These are phyloP conservation scores for Semnornis frantzii DNA, from an alignment of 2,113 vertebrate genomes.

Conservation along the genomic window DNA sequence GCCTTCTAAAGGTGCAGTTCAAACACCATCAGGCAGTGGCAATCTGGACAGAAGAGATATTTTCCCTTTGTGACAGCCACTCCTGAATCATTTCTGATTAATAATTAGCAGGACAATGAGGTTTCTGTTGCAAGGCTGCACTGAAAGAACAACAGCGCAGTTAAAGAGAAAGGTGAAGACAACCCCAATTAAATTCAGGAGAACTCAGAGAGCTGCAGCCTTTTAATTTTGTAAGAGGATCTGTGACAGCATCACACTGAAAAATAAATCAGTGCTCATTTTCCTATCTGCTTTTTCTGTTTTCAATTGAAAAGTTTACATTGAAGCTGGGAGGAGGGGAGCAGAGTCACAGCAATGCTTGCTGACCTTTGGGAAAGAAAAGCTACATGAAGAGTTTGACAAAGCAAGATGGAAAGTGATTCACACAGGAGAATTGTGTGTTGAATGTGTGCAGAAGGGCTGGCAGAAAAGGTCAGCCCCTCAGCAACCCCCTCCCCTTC, in stretches of 20 bases:
- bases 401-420: slow-evolving; percentile 35
- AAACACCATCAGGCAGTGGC: neutral
- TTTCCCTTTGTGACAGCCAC: neutral
- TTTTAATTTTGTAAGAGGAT: neutral
- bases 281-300: neutral
- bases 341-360: neutral
- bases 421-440: neutral
- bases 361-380: slow-evolving; percentile 53
- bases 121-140: neutral
- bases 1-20: neutral
- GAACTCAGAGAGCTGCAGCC: neutral
- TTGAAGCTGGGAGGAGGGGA: neutral
- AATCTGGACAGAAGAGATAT: neutral
- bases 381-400: slow-evolving; percentile 36
- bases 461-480: slow-evolving; percentile 44
- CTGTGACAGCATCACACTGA: neutral
- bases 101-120: neutral
- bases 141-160: neutral
- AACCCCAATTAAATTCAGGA: neutral
- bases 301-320: neutral
- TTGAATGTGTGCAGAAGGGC: slow-evolving; percentile 5
- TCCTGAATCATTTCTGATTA: neutral
- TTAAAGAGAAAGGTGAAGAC: neutral
- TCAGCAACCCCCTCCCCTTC: neutral
- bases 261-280: neutral